Conservation (phyloP, 2,113 vertebrate species). For the Trematomus loennbergii region DNA sequence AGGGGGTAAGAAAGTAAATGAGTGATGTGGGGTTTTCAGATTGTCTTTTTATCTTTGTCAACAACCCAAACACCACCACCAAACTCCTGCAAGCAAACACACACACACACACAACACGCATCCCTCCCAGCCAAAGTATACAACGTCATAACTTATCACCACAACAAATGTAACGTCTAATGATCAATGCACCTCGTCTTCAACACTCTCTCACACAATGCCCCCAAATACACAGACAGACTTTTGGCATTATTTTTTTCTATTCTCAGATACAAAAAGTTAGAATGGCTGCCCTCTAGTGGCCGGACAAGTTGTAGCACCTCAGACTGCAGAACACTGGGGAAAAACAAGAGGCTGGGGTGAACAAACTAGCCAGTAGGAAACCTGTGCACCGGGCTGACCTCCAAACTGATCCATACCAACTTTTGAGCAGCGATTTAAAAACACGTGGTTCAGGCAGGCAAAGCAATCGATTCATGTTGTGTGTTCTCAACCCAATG, state of each 20-base stretch:
- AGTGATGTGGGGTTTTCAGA: constrained; percentile 47
- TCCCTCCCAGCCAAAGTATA: constrained; percentile 58
- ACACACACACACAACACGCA: constrained; percentile 14
- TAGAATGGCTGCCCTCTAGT: constrained; percentile 56
- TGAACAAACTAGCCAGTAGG: constrained; percentile 8
- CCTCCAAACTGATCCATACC: constrained; percentile 26
- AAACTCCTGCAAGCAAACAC: background rate
- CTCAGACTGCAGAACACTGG: constrained; percentile 55
- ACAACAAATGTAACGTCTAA: constrained; percentile 76
- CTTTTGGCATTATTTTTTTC: constrained; percentile 71
- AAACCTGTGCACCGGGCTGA: constrained; percentile 28
- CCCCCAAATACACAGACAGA: constrained; percentile 55
- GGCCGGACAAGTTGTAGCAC: constrained; percentile 66
- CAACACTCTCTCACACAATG: constrained; percentile 32
- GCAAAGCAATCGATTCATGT: constrained; percentile 26
- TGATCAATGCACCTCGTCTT: constrained; percentile 47
- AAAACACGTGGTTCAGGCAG: constrained; percentile 25
- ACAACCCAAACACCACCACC: constrained; percentile 51
- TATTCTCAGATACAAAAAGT: constrained; percentile 48
- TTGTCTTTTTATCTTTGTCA: constrained; percentile 42
- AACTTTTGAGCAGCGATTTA: constrained; percentile 8
- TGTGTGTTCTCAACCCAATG: constrained; percentile 36
- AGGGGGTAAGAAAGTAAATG: constrained; percentile 53
- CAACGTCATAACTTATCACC: constrained; percentile 75
- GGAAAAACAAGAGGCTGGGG: background rate